These are phyloP conservation scores for Lucilia cuprina DNA, from an alignment of 1,140 invertebrate genomes.

Conservation along the genomic window DNA sequence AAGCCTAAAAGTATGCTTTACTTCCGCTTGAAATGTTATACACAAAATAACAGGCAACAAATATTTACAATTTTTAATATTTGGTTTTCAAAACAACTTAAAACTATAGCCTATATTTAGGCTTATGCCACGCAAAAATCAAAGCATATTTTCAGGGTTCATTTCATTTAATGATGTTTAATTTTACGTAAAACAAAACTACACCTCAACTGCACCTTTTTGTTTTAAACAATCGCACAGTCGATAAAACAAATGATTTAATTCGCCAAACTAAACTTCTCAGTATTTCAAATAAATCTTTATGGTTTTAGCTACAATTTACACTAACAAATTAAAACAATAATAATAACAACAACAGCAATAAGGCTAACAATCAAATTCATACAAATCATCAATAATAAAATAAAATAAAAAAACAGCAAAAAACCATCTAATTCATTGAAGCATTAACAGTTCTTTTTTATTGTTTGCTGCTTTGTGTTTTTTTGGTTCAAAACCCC, in stretches of 20 bases:
- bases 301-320: background rate
- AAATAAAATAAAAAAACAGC: background rate
- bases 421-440: background rate
- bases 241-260: background rate
- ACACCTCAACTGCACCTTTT: background rate
- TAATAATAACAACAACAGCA: background rate
- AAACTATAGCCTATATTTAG: background rate
- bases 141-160: constrained; percentile 9
- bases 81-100: background rate
- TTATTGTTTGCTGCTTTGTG: background rate
- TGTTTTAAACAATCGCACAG: background rate
- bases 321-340: background rate
- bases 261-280: background rate
- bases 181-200: background rate
- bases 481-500: background rate
- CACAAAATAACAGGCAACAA: background rate
- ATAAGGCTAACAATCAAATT: background rate
- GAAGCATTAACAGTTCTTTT: background rate
- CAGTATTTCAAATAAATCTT: background rate
- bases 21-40: background rate
- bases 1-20: background rate
- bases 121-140: background rate
- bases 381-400: background rate
- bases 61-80: background rate
- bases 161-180: constrained; percentile 1